A percentile compares a stretch with the other conserved stretches of the same genome.
phyloP scores from a whole-genome alignment of 2,888 invertebrate genomes.

The Aromia moschata region DNA sequence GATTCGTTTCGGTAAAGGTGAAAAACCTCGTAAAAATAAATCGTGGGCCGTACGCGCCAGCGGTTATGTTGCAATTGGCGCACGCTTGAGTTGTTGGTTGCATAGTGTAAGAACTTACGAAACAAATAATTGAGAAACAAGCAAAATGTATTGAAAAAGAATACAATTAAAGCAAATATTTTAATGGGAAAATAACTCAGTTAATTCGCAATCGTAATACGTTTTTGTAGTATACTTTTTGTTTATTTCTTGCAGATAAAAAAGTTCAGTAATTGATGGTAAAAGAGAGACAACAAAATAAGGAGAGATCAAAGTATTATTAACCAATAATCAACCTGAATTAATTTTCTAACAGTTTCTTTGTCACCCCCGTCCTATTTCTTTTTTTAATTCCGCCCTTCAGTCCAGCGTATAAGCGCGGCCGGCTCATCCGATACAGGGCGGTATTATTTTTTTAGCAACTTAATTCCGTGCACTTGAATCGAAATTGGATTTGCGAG shows the following conservation, averaged over 20 bases:
- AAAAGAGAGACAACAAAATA: no score
- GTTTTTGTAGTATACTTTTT: no score
- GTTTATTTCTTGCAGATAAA: no score
- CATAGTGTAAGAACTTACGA: not conserved
- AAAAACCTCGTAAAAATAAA: conserved; percentile 12
- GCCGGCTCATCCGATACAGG: not conserved
- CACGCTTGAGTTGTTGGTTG: conserved; percentile 2
- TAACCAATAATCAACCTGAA: no score
- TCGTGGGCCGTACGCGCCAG: not conserved
- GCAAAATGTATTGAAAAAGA: no score
- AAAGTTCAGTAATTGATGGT: no score
- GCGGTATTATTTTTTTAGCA: conserved; percentile 1
- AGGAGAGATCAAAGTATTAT: no score
- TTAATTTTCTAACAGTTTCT: no score
- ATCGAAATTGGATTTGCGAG: conserved; percentile 20
- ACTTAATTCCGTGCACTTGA: conserved; percentile 22
- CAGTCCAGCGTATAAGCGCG: not conserved
- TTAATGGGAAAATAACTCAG: no score
- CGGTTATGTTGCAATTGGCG: not conserved
- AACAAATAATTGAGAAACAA: not conserved
- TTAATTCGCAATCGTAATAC: no score
- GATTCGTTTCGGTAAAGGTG: not conserved
- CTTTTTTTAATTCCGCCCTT: not conserved
- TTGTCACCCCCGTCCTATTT: not conserved
- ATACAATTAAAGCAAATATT: no score